A percentile compares a stretch with the other conserved stretches of the same genome.
Evolutionary conservation across 2,797 vertebrate genomes (phyloP).

Genomic region (Naso thynnoides): DNA sequence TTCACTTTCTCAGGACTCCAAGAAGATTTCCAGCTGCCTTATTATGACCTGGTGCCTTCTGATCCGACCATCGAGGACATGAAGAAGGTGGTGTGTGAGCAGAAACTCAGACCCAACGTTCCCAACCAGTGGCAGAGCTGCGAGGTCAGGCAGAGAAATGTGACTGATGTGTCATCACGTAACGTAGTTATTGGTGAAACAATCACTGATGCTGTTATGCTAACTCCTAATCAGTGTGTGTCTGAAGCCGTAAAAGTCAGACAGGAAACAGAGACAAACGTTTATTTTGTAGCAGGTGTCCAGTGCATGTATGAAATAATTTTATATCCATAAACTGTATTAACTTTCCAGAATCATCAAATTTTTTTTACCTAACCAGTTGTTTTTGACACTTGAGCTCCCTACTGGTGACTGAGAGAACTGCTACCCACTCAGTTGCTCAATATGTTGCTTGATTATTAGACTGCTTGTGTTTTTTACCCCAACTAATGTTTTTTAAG

Average conservation of each 20-base stretch:
- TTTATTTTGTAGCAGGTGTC: too few relatives aligned
- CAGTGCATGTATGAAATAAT: too few relatives aligned
- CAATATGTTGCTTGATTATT: too few relatives aligned
- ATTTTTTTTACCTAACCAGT: too few relatives aligned
- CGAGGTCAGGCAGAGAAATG: conserved; percentile 86
- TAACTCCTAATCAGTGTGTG: background rate
- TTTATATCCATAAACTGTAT: too few relatives aligned
- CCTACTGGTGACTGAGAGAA: too few relatives aligned
- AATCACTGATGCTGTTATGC: background rate
- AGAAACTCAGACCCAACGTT: conserved; percentile 94
- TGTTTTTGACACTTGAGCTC: too few relatives aligned
- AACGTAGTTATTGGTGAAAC: background rate
- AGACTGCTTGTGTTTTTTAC: too few relatives aligned
- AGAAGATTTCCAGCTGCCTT: conserved; percentile 98
- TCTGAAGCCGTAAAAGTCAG: background rate
- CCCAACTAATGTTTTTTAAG: too few relatives aligned
- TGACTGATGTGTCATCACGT: background rate
- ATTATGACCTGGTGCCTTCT: conserved; percentile 96
- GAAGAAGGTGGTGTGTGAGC: conserved; percentile 95
- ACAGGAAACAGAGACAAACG: background rate
- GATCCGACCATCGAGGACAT: conserved; percentile 97
- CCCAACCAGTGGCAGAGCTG: conserved; percentile 99
- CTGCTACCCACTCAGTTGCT: too few relatives aligned
- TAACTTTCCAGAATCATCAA: too few relatives aligned
- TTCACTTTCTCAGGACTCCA: conserved; percentile 85